These are phyloP conservation scores for Timandra comae DNA, from an alignment of 2,888 invertebrate species.

Conservation along the genomic window DNA sequence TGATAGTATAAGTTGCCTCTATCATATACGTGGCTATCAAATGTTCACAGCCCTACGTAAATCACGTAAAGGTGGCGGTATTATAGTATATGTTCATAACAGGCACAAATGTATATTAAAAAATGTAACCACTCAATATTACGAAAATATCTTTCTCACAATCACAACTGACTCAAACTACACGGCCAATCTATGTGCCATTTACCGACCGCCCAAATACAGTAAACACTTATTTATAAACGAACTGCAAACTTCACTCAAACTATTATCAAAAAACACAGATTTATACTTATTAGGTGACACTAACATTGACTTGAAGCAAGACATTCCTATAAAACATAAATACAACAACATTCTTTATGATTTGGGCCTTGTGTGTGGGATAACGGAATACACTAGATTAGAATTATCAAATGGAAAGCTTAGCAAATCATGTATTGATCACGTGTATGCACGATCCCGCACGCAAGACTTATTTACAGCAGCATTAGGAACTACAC, in stretches of 20 bases:
- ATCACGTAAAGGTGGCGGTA: background rate
- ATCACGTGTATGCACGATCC: background rate
- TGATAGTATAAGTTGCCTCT: background rate
- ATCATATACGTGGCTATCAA: background rate
- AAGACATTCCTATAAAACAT: background rate
- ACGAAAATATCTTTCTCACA: background rate
- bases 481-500: too few species aligned
- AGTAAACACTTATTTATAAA: background rate
- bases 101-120: background rate
- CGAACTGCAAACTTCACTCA: background rate
- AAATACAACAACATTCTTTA: constrained; percentile 1
- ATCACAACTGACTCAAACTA: background rate
- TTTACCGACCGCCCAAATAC: background rate
- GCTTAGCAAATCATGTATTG: background rate
- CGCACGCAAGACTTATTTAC: too few species aligned
- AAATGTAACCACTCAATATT: background rate
- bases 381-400: constrained; percentile 1
- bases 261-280: background rate
- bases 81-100: background rate
- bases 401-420: background rate
- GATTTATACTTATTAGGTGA: background rate
- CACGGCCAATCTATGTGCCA: background rate
- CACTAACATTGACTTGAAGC: background rate
- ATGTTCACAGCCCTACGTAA: background rate
- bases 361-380: constrained; percentile 2